Conservation (phyloP, 2,797 vertebrate species). For the Malurus leucopterus region DNA sequence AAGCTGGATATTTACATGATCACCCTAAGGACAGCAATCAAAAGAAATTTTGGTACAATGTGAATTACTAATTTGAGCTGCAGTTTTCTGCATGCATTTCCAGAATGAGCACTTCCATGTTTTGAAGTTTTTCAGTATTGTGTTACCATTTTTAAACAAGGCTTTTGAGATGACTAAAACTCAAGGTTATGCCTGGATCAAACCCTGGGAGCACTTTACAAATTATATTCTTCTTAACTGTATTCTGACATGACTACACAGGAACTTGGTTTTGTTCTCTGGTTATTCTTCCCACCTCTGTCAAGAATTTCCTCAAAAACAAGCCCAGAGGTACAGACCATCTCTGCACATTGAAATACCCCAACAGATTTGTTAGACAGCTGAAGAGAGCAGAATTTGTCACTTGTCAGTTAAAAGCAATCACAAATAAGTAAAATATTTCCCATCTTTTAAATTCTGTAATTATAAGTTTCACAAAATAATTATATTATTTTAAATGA, state of each 20-base stretch:
- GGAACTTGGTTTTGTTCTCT: not conserved
- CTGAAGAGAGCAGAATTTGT: not conserved
- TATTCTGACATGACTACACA: not conserved
- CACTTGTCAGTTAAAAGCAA: not conserved
- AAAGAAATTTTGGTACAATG: not conserved
- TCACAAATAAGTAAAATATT: not conserved
- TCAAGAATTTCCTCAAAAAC: not conserved
- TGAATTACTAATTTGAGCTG: not conserved
- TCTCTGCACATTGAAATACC: not conserved
- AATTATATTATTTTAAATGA: not conserved
- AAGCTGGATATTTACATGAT: not conserved
- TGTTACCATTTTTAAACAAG: not conserved
- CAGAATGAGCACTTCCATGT: fast-evolving
- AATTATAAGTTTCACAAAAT: not conserved
- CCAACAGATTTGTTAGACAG: not conserved
- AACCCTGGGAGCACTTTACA: not conserved
- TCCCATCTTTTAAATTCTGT: not conserved
- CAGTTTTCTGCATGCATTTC: not conserved
- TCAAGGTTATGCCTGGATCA: not conserved
- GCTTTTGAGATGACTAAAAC: not conserved
- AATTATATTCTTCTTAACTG: not conserved
- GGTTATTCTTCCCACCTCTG: not conserved
- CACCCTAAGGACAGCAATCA: not conserved
- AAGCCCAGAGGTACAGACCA: not conserved
- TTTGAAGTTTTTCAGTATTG: not conserved